Conservation (phyloP, 2,113 vertebrate species). For the Glaucomys volans region DNA sequence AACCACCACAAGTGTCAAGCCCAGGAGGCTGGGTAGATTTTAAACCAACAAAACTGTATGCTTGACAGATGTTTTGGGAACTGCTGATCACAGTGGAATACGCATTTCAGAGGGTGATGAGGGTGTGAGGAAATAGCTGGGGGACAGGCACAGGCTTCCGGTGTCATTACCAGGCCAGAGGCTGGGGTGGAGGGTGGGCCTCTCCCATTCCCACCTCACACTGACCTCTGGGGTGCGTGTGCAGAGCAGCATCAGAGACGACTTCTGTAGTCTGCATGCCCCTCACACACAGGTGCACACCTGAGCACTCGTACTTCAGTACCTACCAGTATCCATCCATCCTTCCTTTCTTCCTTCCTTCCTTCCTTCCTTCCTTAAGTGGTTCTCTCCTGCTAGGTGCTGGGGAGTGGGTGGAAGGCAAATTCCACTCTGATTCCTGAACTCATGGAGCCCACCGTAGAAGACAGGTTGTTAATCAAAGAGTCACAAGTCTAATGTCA, state of each 20-base stretch:
- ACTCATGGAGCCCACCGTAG: neutral
- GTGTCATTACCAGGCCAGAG: neutral
- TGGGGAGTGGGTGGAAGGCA: neutral
- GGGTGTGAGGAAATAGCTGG: neutral
- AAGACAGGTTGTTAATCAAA: neutral
- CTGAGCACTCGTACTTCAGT: neutral
- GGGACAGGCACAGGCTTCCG: neutral
- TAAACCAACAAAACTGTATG: neutral
- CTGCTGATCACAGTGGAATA: neutral
- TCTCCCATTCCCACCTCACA: neutral
- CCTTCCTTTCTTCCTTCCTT: no score
- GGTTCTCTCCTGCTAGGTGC: neutral
- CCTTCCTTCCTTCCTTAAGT: neutral
- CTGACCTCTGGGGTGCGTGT: neutral
- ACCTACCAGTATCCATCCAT: no score
- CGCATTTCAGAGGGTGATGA: neutral
- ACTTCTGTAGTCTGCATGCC: accelerated
- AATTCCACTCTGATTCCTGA: neutral
- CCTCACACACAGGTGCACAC: neutral
- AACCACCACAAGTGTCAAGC: neutral
- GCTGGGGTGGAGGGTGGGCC: accelerated
- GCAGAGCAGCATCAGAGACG: neutral
- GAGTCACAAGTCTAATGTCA: neutral
- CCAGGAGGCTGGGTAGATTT: neutral
- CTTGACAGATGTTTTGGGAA: neutral